Conservation (phyloP, 2,888 invertebrate species). For the Lysandra coridon region DNA sequence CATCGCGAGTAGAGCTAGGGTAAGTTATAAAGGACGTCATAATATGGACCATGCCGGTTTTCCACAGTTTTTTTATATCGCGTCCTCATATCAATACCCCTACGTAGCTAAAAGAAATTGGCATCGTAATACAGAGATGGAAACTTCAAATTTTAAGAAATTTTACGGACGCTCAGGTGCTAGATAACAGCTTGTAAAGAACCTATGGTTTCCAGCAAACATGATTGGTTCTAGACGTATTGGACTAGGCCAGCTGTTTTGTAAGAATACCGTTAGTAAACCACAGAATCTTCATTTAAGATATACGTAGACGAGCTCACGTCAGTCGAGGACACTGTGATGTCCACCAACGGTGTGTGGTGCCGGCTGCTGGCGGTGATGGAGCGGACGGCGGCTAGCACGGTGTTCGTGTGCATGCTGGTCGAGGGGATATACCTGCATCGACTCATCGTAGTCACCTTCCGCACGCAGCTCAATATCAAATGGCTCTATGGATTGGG, state of each 20-base stretch:
- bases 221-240: no score
- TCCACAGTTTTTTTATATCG: no score
- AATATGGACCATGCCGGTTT: no score
- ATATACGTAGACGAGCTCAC: slow-evolving; percentile 80
- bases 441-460: slow-evolving; percentile 83
- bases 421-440: slow-evolving; percentile 84
- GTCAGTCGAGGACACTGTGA: slow-evolving; percentile 63
- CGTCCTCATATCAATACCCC: no score
- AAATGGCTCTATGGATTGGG: slow-evolving; percentile 68
- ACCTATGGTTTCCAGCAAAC: no score
- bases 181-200: no score
- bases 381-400: slow-evolving; percentile 78
- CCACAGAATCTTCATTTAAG: slow-evolving; percentile 46
- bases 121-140: no score
- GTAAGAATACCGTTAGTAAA: no score
- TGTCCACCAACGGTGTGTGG: slow-evolving; percentile 72
- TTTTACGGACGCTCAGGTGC: no score
- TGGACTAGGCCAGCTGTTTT: no score
- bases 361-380: slow-evolving; percentile 80
- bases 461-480: slow-evolving; percentile 78
- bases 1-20: slow-evolving; percentile 77
- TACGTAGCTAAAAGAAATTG: no score
- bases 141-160: no score
- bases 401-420: slow-evolving; percentile 85
- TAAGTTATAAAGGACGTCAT: slow-evolving; percentile 49